phyloP scores from a whole-genome alignment of 30 jellyfish, hydroid and myxozoan genomes.

The Sanderia malayensis region DNA sequence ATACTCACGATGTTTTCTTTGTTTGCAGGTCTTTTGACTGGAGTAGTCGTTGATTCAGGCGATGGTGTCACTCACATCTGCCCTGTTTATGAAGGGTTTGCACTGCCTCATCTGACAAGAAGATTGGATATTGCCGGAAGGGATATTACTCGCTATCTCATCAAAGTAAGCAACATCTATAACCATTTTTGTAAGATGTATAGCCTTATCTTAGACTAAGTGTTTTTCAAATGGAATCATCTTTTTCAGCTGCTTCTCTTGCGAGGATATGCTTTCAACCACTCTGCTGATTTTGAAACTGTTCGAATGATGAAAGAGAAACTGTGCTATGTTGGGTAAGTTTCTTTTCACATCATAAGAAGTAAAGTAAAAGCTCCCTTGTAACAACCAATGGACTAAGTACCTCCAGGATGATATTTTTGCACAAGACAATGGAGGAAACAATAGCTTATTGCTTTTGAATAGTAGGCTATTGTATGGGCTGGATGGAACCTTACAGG shows the following conservation, averaged over 20 bases:
- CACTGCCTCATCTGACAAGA: slow-evolving; percentile 96
- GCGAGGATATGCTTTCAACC: slow-evolving; percentile 99
- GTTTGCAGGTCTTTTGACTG: slow-evolving; percentile 86
- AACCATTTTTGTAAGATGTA: too few relatives aligned
- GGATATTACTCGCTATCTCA: slow-evolving; percentile 89
- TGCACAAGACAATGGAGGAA: too few relatives aligned
- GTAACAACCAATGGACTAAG: too few relatives aligned
- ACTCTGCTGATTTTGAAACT: slow-evolving; percentile 99
- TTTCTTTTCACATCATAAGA: neutral
- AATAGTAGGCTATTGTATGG: too few relatives aligned
- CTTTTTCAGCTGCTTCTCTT: slow-evolving; percentile 80
- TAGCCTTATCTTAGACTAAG: neutral
- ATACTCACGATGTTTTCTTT: too few relatives aligned
- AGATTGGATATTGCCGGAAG: slow-evolving; percentile 99
- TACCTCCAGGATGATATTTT: too few relatives aligned
- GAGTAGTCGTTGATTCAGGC: slow-evolving; percentile 99
- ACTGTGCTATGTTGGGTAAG: slow-evolving; percentile 99
- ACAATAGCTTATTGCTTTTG: too few relatives aligned
- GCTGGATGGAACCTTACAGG: too few relatives aligned
- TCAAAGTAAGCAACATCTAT: too few relatives aligned
- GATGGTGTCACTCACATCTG: slow-evolving; percentile 99
- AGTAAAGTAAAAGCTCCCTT: too few relatives aligned
- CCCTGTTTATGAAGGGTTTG: slow-evolving; percentile 99
- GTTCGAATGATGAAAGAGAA: slow-evolving; percentile 99
- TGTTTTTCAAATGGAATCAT: neutral